Base-by-base conservation (phyloP, 2,888 invertebrate genomes). In the Drosophila birchii region DNA sequence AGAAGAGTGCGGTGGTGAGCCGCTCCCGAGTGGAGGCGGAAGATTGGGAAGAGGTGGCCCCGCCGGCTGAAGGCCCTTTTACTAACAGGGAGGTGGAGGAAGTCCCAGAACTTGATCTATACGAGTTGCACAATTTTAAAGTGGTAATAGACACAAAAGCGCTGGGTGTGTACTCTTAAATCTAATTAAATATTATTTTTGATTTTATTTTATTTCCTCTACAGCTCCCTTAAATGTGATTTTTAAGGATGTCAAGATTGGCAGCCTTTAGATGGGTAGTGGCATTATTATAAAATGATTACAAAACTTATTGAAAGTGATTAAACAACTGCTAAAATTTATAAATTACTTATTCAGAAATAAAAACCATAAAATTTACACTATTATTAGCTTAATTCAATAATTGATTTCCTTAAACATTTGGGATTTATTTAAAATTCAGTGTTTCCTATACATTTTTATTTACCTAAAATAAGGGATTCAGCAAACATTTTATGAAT, bases 41-140 rank as follows among this genome's bases (percentile, higher is more conserved):
- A 12, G 55, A 32, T 20, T 41, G 11, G 34, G 36, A 26, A 18
- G 26, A 56, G 18, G 41, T 5, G 3, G 12, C 7, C 11, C 39
- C 44, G 6, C 16, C 12, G 41, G 12, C 20, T 26, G 41, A 20
- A 9, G 36, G 2, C 18, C 3, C 26, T 1, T 9, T n/a, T 14
- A 26, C 0, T 9, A 2, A 23, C 23, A 3, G 1, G 36, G 34
- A 38, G 11, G 0, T 8, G 6, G 5, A 43, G 23, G 18, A 29
- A 4, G 0, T 11, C 16, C 14, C 18, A 2, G 51, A 64, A 1
- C 2, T 58, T 3, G 39, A 83, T 58, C 41, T 83, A 2, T 56
- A 54, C 18, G 55, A 57, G 7, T 34, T 83, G 11, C 59, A 80
- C 29, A 59, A 79, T 43, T 83, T 81, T 45, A 18, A 72, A 2